These are phyloP conservation scores for Craniophora ligustri DNA, from an alignment of 2,888 invertebrate genomes.

Conservation along the genomic window DNA sequence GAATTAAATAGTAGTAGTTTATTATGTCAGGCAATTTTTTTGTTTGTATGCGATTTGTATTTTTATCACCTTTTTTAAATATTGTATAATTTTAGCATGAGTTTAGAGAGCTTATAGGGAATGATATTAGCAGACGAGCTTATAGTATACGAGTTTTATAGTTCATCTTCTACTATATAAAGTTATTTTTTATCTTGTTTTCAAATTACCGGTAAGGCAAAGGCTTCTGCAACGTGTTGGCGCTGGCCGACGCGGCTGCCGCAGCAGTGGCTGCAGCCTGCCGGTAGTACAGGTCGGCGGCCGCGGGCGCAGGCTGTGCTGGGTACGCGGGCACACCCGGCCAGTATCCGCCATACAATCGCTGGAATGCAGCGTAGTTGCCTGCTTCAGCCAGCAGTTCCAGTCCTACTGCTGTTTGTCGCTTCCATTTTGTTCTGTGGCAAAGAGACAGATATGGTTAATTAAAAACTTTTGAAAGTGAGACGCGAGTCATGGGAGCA, in stretches of 20 bases:
- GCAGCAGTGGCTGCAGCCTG: constrained; percentile 94
- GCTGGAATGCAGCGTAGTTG: constrained; percentile 99
- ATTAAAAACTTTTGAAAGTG: not conserved
- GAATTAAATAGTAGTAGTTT: no score
- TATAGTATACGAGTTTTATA: no score
- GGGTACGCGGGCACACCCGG: constrained; percentile 91
- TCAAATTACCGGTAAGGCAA: constrained; percentile 91
- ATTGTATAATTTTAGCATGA: no score
- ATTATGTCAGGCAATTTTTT: no score
- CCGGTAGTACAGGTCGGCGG: constrained; percentile 94
- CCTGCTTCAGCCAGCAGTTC: constrained; percentile 99
- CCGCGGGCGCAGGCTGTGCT: constrained; percentile 90
- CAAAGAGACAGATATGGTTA: constrained; percentile 35
- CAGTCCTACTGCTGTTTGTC: constrained; percentile 98
- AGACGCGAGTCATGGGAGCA: no score
- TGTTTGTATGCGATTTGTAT: no score
- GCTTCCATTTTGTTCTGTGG: constrained; percentile 99
- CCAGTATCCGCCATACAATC: constrained; percentile 95
- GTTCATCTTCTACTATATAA: no score
- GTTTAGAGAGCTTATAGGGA: no score
- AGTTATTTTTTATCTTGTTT: no score
- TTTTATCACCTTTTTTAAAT: no score
- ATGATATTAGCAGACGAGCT: no score
- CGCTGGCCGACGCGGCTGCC: constrained; percentile 87
- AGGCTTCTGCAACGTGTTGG: constrained; percentile 95